Conservation (phyloP, 2,113 vertebrate genomes). For the Poeciliopsis retropinna region DNA sequence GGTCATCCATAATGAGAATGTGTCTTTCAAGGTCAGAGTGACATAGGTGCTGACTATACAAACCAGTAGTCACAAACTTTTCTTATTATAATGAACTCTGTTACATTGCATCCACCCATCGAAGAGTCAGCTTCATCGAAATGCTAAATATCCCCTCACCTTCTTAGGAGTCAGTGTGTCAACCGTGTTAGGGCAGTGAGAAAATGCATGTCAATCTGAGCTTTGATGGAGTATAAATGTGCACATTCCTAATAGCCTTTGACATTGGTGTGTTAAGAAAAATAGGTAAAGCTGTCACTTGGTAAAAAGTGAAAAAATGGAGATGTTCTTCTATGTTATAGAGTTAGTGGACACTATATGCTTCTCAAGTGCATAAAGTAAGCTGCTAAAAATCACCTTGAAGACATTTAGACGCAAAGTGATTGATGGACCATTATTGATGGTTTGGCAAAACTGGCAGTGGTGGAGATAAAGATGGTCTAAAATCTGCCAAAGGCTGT, state of each 20-base stretch:
- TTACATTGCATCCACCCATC: conserved; percentile 52
- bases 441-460: conserved; percentile 53
- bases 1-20: conserved; percentile 57
- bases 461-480: conserved; percentile 58
- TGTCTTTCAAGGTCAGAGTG: conserved; percentile 60
- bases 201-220: conserved; percentile 56
- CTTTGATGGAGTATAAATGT: conserved; percentile 53
- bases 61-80: conserved; percentile 50
- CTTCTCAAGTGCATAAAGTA: conserved; percentile 35
- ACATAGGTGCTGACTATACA: conserved; percentile 35
- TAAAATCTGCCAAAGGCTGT: conserved; percentile 58
- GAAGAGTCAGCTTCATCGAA: conserved; percentile 63
- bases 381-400: conserved; percentile 61
- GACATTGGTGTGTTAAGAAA: conserved; percentile 39
- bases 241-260: conserved; percentile 41
- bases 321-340: conserved; percentile 2
- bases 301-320: conserved; percentile 11
- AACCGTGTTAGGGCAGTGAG: conserved; percentile 67
- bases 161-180: conserved; percentile 54
- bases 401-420: conserved; percentile 49
- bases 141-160: conserved; percentile 60
- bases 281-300: conserved; percentile 15
- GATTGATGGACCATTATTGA: conserved; percentile 50
- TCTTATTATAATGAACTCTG: conserved; percentile 66
- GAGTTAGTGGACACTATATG: conserved; percentile 12